Conservation (phyloP, 2,113 vertebrate genomes). For the Lepidothrix coronata region DNA sequence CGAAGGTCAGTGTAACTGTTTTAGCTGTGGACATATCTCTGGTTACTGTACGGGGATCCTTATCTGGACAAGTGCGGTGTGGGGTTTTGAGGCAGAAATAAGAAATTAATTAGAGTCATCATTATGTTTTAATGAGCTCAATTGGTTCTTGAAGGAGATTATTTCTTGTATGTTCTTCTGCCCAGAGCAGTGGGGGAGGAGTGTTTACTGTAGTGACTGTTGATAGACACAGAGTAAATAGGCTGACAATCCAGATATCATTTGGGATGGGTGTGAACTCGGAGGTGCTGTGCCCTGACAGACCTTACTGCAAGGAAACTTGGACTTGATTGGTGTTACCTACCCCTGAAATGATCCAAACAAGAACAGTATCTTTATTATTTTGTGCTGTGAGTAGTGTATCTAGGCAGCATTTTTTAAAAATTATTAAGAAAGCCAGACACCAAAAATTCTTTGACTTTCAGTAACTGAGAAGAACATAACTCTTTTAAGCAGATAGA, state of each 20-base stretch:
- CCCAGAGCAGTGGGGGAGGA: neutral
- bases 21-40: neutral
- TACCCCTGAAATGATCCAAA: neutral
- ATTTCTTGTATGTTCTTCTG: neutral
- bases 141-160: neutral
- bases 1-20: neutral
- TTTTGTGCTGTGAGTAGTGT: neutral
- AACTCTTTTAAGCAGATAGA: neutral
- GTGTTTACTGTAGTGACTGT: neutral
- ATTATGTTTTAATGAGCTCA: neutral
- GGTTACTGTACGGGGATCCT: neutral
- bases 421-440: neutral
- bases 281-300: neutral
- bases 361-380: neutral
- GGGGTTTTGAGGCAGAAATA: neutral
- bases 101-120: neutral
- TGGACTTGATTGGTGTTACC: neutral
- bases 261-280: neutral
- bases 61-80: neutral
- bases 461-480: neutral
- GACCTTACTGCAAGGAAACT: neutral
- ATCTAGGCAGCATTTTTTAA: neutral
- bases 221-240: neutral
- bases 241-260: neutral
- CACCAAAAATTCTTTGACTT: neutral